phyloP scores from a whole-genome alignment of 2,113 vertebrate species.

The Peromyscus californicus region DNA sequence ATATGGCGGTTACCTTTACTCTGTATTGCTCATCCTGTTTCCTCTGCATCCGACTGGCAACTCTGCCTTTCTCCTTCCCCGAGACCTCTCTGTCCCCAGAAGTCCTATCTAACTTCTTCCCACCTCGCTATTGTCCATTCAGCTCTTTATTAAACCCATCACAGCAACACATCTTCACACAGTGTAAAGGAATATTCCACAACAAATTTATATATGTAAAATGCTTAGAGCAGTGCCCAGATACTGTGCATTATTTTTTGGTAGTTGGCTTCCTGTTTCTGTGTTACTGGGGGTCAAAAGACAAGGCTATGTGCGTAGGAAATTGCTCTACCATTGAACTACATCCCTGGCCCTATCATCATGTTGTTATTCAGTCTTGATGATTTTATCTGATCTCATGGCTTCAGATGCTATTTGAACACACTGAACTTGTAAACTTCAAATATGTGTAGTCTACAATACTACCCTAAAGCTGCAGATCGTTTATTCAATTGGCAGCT shows the following conservation, averaged over 20 bases:
- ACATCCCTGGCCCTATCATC: background rate
- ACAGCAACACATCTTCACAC: no score
- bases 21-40: no score
- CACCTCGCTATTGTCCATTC: no score
- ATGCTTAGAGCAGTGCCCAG: slow-evolving; percentile 2
- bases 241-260: background rate
- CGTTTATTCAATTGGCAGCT: background rate
- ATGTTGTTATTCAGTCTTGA: background rate
- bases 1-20: no score
- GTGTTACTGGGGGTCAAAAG: background rate
- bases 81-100: no score
- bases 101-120: no score
- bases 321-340: background rate
- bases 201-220: background rate
- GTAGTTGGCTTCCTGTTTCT: background rate
- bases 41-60: no score
- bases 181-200: no score
- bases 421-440: slow-evolving; percentile 26
- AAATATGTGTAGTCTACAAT: slow-evolving; percentile 46
- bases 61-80: no score
- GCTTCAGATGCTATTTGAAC: slow-evolving; percentile 28
- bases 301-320: background rate
- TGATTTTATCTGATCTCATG: background rate
- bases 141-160: no score
- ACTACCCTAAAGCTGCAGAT: slow-evolving; percentile 21